Base-by-base conservation (phyloP, 2,888 invertebrate species). In the Polydrusus tereticollis region DNA sequence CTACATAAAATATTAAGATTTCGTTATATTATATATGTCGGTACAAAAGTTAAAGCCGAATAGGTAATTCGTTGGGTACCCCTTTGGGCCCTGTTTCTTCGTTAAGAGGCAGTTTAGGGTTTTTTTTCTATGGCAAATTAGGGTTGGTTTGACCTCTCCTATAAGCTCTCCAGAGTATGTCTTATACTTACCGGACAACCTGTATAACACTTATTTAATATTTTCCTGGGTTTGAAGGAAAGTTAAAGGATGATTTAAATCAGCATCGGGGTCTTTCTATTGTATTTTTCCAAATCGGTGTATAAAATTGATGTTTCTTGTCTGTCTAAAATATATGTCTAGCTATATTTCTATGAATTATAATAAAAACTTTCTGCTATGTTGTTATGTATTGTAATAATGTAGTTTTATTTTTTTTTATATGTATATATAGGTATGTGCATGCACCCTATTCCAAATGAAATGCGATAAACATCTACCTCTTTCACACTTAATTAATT, bases 311-410 rank as follows among this genome's bases (percentile, higher is more conserved):
- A 58, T 58, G 38, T 36, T 58, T 33, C 36, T 36, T 47, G 33
- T 47, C 18, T 62, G 33, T 47, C 26, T 62, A 47, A n/a, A 16
- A 41, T 58, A 21, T 60, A 62, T 60, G 60, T 50, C 63, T 47
- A 33, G 47, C 63, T 50, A 21, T 63, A 47, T 26, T 63, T 63
- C 33, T 58, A 33, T 47, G 29, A 23, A 20, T 58, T 63, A 20
- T 41, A 63, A 50, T 47, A 33, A 63, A 45, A 47, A 45, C 29
- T 7, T 63, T 63, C 36, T 63, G 63, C 45, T 63, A 63, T 63
- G 63, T 63, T 29, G 20, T 43, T 14, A 26, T 50, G 21, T 50
- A 47, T 29, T 47, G 63, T 63, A 43, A 63, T 63, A n/a, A 50
- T 63, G 63, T 47, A 47, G 63, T 63, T 16, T 20, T 45, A 29